Base-by-base conservation (phyloP, 2,797 vertebrate genomes). In the Smutsia gigantea region DNA sequence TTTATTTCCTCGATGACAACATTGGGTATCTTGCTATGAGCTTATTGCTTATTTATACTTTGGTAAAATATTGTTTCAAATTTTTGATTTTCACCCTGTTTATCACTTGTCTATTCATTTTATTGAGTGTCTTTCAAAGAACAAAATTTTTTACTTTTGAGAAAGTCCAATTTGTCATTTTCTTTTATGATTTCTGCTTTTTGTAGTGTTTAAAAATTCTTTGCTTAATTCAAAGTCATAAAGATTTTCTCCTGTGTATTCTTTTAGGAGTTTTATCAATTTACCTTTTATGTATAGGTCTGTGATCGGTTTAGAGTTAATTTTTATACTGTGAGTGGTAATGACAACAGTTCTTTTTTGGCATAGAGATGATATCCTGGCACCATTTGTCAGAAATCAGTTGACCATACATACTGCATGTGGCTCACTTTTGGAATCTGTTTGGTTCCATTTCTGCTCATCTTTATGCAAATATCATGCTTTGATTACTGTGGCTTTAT, bases 181-280 rank as follows among this genome's bases (percentile, higher is more conserved):
- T 37, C 23, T 49, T 68, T 77, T 14, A 68, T 37, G 42, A n/a
- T 72, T 77, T 94, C 2, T 25, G 17, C 3, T 42, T 94, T 77
- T 39, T 91, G 4, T 78, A 72, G 49, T 53, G 4, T 59, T 66
- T 66, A 27, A 94, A 91, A 69, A 17, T 72, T 71, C 7, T 95
- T 93, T 87, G 15, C 42, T 46, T 89, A 59, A 42, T 7, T 9
- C 3, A 55, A 68, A 5, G 4, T 31, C 51, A 49, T 7, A 55
- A 23, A 34, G 53, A n/a, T 94, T 95, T 88, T 89, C 63, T 77
- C 13, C 23, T 55, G 29, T 55, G 23, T 87, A 83, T 57, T 93
- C 59, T 95, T 79, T 88, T 49, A 90, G 53, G 79, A 13, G 15
- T 84, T 88, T 88, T 49, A 57, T 57, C 63, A n/a, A 64, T 78